phyloP scores from a whole-genome alignment of 2,113 vertebrate species.

The Calypte anna region DNA sequence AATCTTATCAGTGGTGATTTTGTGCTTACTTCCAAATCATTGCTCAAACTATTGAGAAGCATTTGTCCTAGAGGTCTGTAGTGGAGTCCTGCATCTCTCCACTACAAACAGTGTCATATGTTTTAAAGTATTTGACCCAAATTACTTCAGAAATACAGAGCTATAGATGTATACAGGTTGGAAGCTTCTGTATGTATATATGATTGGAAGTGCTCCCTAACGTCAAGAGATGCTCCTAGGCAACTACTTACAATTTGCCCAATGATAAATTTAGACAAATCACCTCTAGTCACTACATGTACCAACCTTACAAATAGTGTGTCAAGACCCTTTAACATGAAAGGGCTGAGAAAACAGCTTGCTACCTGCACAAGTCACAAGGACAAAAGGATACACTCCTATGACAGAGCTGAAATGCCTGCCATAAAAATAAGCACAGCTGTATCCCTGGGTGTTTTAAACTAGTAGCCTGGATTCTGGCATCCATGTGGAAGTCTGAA shows the following conservation, averaged over 20 bases:
- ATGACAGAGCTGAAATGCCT: background rate
- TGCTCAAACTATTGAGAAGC: background rate
- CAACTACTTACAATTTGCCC: background rate
- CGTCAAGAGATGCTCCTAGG: background rate
- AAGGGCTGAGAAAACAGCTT: background rate
- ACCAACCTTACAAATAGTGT: background rate
- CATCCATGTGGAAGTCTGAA: background rate
- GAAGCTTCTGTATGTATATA: background rate
- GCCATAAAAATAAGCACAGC: background rate
- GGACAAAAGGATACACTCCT: background rate
- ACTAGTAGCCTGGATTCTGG: background rate
- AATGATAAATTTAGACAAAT: background rate
- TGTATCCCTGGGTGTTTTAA: background rate
- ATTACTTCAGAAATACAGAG: background rate
- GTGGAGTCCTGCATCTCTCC: background rate
- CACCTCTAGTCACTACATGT: background rate
- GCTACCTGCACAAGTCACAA: background rate
- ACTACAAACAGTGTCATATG: fast-evolving
- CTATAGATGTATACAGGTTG: background rate
- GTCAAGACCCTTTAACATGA: background rate
- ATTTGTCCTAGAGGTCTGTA: background rate
- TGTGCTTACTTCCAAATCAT: background rate
- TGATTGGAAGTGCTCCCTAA: background rate
- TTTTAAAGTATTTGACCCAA: background rate
- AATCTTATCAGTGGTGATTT: background rate